A percentile compares a stretch with the other conserved stretches of the same genome.
These are phyloP conservation scores for Laterallus jamaicensis DNA, from an alignment of 2,113 vertebrate species.

Conservation along the genomic window DNA sequence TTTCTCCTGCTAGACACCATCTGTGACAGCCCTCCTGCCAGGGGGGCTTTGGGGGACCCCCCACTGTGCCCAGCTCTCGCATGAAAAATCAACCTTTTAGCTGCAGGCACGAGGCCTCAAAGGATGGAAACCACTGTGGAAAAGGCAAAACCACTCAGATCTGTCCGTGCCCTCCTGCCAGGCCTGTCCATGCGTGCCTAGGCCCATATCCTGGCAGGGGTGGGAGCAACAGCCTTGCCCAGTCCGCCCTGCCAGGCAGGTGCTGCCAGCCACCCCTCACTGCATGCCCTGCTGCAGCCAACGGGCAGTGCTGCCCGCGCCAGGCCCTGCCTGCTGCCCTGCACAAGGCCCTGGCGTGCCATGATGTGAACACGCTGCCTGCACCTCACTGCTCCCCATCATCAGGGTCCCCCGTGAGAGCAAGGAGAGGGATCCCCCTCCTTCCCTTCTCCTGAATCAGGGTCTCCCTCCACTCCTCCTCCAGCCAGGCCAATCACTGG, in stretches of 20 bases:
- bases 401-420: neutral
- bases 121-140: neutral
- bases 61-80: fast-evolving
- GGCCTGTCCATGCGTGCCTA: neutral
- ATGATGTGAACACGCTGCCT: neutral
- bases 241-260: neutral
- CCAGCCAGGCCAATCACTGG: neutral
- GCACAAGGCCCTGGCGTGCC: neutral
- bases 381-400: neutral
- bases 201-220: neutral
- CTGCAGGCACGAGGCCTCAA: fast-evolving
- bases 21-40: neutral
- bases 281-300: neutral
- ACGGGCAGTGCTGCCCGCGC: fast-evolving
- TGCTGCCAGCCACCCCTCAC: fast-evolving
- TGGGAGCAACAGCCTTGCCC: neutral
- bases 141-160: neutral
- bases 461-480: neutral
- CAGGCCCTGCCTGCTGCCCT: neutral
- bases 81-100: neutral
- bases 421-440: neutral
- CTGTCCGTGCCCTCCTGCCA: neutral
- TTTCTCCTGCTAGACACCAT: neutral
- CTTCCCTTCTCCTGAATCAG: neutral
- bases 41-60: neutral